Conservation (phyloP, 2,113 vertebrate genomes). For the Chauna torquata region DNA sequence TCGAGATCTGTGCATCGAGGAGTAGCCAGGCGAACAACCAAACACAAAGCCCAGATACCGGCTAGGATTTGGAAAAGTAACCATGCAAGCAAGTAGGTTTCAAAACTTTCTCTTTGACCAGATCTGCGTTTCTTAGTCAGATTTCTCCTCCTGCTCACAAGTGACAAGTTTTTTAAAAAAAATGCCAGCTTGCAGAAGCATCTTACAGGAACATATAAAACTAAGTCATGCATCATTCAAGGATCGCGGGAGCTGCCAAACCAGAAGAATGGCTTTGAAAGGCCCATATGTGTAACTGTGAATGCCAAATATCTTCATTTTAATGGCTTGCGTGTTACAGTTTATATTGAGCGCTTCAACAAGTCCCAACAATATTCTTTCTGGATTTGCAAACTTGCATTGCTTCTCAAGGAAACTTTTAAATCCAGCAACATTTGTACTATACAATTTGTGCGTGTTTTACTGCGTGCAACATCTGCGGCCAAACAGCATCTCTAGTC, state of each 20-base stretch:
- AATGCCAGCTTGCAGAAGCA: constrained; percentile 36
- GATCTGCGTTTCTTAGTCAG: neutral
- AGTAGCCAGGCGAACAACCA: neutral
- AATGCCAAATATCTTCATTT: constrained; percentile 57
- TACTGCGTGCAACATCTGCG: neutral
- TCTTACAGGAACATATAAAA: constrained; percentile 22
- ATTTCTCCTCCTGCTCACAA: neutral
- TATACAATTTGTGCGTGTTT: neutral
- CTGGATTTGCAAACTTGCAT: neutral
- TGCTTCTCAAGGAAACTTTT: constrained; percentile 3
- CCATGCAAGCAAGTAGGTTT: neutral
- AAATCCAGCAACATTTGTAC: neutral
- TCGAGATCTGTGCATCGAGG: constrained; percentile 3
- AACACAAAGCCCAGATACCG: constrained; percentile 28
- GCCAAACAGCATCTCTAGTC: neutral
- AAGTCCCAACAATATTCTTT: neutral
- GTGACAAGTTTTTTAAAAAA: neutral
- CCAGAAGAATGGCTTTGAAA: constrained; percentile 50
- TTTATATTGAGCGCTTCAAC: constrained; percentile 19
- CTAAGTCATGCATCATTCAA: constrained; percentile 39
- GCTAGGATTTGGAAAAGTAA: constrained; percentile 6
- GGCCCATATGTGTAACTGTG: constrained; percentile 34
- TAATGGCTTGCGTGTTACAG: constrained; percentile 25
- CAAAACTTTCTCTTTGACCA: neutral
- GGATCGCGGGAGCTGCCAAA: constrained; percentile 22